phyloP scores from a whole-genome alignment of 2,797 vertebrate species.

The Eremophila alpestris region DNA sequence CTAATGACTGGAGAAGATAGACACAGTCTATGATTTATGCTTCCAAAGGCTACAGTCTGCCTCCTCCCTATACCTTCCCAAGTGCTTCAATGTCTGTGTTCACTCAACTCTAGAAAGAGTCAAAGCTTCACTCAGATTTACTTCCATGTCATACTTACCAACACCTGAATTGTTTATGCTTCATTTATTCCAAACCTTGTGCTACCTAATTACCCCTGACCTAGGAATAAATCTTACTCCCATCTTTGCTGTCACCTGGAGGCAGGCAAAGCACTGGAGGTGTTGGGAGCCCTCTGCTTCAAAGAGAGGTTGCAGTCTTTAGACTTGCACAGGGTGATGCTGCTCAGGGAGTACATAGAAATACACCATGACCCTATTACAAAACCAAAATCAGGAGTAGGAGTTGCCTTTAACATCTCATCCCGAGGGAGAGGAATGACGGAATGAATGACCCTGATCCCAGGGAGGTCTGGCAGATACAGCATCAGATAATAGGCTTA shows the following conservation, averaged over 20 bases:
- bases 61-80: not conserved
- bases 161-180: not conserved
- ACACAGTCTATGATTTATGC: not conserved
- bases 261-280: not conserved
- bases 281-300: not conserved
- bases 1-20: constrained; percentile 11
- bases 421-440: rapidly evolving
- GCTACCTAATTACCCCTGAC: not conserved
- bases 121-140: constrained; percentile 8
- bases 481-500: not conserved
- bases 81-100: not conserved
- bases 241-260: not conserved
- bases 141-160: not conserved
- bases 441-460: not conserved
- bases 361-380: rapidly evolving
- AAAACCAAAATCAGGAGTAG: not conserved
- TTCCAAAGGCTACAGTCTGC: not conserved
- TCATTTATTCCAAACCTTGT: not conserved
- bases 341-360: not conserved
- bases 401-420: not conserved
- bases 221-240: not conserved
- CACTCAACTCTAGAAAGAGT: not conserved
- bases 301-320: not conserved
- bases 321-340: not conserved
- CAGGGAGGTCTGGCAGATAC: not conserved